Conservation (phyloP, 53 echinoderm and acorn worm species). For the Temnopleurus reevesii region DNA sequence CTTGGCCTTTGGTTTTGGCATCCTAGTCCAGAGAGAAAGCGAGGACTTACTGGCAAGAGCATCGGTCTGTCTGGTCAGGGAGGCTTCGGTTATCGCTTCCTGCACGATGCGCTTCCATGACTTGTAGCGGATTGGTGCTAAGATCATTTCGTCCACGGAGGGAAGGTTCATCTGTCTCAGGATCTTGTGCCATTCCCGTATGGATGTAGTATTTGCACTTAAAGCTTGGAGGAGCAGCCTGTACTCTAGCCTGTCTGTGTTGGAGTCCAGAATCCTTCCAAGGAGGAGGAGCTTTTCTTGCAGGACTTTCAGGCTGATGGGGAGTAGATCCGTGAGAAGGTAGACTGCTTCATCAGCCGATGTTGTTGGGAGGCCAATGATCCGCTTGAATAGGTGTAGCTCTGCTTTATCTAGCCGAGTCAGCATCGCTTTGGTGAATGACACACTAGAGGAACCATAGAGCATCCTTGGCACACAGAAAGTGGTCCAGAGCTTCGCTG, state of each 20-base stretch:
- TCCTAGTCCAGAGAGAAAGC: not conserved
- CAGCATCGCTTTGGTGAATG: no score
- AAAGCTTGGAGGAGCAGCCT: not conserved
- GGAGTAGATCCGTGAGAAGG: not conserved
- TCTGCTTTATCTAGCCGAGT: no score
- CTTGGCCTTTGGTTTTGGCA: not conserved
- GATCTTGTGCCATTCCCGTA: not conserved
- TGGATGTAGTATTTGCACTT: not conserved
- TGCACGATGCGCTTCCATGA: not conserved
- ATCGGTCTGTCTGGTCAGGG: not conserved
- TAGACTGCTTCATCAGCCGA: not conserved
- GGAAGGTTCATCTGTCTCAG: not conserved
- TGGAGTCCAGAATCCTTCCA: not conserved
- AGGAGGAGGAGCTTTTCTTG: not conserved
- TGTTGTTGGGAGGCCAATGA: no score
- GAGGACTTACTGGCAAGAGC: not conserved
- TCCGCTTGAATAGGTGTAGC: no score
- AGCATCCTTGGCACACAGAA: no score
- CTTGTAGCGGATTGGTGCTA: not conserved
- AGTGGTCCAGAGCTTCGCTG: no score
- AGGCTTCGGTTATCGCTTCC: not conserved
- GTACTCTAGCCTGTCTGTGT: not conserved
- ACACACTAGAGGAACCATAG: no score
- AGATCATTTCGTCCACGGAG: not conserved
- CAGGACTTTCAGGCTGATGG: not conserved